A percentile compares a stretch with the other conserved stretches of the same genome.
Evolutionary conservation across 1,140 invertebrate species (phyloP).

Genomic region (Macrosteles quadrilineatus): DNA sequence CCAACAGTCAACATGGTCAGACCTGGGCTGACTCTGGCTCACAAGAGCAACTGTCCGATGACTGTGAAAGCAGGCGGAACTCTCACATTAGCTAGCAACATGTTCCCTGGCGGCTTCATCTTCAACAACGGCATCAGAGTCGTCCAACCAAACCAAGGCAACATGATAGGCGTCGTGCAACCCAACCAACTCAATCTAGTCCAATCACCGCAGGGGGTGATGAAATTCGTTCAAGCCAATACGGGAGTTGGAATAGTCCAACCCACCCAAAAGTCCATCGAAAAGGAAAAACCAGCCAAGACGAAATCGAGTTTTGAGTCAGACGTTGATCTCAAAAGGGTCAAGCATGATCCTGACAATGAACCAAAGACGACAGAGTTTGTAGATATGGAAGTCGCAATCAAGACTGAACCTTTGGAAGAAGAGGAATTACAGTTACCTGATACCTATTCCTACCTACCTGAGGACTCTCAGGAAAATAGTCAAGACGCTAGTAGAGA

Average conservation of each 20-base stretch:
- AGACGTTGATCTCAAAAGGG: not conserved
- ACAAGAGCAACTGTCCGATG: no score
- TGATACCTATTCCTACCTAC: not conserved
- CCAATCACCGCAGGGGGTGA: not conserved
- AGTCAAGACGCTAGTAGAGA: no score
- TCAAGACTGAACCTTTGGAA: not conserved
- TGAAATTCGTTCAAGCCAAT: no score
- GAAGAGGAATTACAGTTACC: not conserved
- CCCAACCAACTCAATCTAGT: slow-evolving; percentile 6
- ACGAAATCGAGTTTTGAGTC: not conserved
- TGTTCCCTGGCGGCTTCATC: not conserved
- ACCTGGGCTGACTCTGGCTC: no score
- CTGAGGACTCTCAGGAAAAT: slow-evolving; percentile 1
- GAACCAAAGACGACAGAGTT: not conserved
- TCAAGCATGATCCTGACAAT: not conserved
- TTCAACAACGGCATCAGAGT: not conserved
- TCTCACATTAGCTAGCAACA: not conserved
- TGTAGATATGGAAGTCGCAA: not conserved
- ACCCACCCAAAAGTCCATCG: not conserved
- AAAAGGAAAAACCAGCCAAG: no score
- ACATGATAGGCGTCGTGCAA: not conserved
- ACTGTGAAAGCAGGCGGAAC: no score
- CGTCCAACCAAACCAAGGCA: slow-evolving; percentile 5
- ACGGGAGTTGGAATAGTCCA: not conserved
- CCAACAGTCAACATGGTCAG: no score